Evolutionary conservation across 2,797 vertebrate species (phyloP), one percentile per base, ranked within the genome.

Genomic region (Sebastiscus albofasciatus): DNA sequence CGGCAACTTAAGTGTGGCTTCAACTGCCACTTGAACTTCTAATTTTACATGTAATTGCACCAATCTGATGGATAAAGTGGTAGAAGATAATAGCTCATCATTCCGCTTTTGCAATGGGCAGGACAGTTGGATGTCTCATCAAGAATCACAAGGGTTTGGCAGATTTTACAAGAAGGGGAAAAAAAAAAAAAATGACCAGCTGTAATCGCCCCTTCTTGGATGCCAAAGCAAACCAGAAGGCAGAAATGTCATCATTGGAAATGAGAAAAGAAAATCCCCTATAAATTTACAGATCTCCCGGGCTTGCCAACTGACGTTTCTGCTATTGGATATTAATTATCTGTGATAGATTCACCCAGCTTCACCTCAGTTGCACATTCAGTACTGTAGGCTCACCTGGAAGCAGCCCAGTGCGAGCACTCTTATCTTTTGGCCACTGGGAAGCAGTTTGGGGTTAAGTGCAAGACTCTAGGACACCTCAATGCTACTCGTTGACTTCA

Each of bases 361-460:
- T 69, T 66, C 65, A 67, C 27, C 58, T 46, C 20, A 65, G 66
- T 33, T 72, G 36, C 54, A 66, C 22, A 52, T 3, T 0, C 0
- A 54, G n/a, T 54, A 54, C 52, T 54, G 52, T 12, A 20, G 31
- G 56, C 34, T 64, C 49, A 66, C n/a, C 52, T 85, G 84, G 69
- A 80, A 46, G 72, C 10, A 5, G 55, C 12, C 60, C 0, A 70
- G 56, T 22, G 60, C 14, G 42, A 82, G 27, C 54, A 18, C 29
- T 66, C 66, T 85, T 78, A 88, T 86, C 83, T 76, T 24, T 49
- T 58, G 36, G 39, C 59, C 18, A 62, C 33, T 39, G 31, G 26
- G 73, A 71, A 54, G 75, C 69, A 62, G 74, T 74, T 64, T 67
- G 67, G 79, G 55, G 14, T 73, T 66, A 24, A 31, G 3, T 62